Evolutionary conservation across 2,113 vertebrate genomes (phyloP).

Genomic region (Rhodinocichla rosea): DNA sequence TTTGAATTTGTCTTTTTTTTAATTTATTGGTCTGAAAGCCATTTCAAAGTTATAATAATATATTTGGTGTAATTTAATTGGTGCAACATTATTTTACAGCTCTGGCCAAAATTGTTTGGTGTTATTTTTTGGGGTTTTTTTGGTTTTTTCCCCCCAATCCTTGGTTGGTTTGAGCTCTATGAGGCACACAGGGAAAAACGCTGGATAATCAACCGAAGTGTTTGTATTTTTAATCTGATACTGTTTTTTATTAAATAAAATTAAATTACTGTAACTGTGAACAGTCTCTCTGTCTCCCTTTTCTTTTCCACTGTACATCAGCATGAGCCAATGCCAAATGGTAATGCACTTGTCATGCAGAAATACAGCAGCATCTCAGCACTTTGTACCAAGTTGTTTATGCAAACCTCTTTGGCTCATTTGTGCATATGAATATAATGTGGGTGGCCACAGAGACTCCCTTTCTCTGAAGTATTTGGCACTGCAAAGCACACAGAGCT

Average conservation of each 20-base stretch:
- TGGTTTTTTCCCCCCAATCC: constrained; percentile 55
- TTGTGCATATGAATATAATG: background rate
- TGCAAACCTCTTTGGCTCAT: constrained; percentile 28
- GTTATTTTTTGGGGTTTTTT: background rate
- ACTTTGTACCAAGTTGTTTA: constrained; percentile 19
- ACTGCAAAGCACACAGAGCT: background rate
- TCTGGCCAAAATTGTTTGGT: constrained; percentile 72
- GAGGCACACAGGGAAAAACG: constrained; percentile 66
- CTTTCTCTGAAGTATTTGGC: background rate
- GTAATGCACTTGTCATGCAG: constrained; percentile 23
- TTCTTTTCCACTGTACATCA: background rate
- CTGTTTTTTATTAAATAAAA: constrained; percentile 80
- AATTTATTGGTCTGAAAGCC: constrained; percentile 99
- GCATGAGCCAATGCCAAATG: background rate
- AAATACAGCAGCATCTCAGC: constrained; percentile 11
- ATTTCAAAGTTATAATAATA: constrained; percentile 90
- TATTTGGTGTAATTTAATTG: constrained; percentile 88
- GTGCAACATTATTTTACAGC: constrained; percentile 77
- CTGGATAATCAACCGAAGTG: constrained; percentile 78
- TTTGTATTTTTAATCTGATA: constrained; percentile 80
- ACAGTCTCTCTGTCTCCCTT: background rate
- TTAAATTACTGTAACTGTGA: constrained; percentile 62
- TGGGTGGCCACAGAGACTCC: constrained; percentile 26
- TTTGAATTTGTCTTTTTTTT: constrained; percentile 84
- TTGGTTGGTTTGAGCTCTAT: constrained; percentile 71